Evolutionary conservation across 2,888 invertebrate genomes (phyloP), one percentile per base, ranked within the genome.

Genomic region (Apotomis betuletana): DNA sequence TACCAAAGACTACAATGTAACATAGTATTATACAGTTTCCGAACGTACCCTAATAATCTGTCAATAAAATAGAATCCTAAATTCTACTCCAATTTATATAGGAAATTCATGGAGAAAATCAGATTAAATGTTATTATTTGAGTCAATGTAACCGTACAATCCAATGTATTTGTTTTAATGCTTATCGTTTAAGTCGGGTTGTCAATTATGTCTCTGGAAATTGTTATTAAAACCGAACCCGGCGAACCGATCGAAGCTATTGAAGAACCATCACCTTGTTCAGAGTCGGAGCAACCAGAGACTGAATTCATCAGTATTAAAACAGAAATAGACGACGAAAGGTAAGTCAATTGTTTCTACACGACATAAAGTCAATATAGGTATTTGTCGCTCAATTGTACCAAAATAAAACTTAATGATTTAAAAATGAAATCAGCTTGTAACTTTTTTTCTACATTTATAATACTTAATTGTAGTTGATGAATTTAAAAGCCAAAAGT

Each of bases 231-330:
- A 41, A 46, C 9, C 51, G 70, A 71, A 3, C 70, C 70, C 10
- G 15, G 49, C 12, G 65, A 36, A 46, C 36, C 69, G 67, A 72
- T 36, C 69, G 75, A 12, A 73, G 72, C 15, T 70, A 55, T 9
- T 52, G 74, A 13, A 68, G 74, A 71, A 67, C 46, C 6, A 46
- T 51, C 12, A 41, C 6, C 41, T 41, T 27, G 27, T 27, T 27
- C 41, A 12, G 36, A 59, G 27, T 59, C 15, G 8, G 3, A 27
- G 27, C 27, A 13, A 36, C 27, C 44, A 0, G 46, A 59, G 44
- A 68, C 67, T 0, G 78, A 78, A 57, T 79, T 78, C 64, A 70
- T 79, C 38, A 76, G 62, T 65, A 70, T 79, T 49, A 79, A 79
- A 68, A 55, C 57, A 13, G 79, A 79, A 74, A 61, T 72, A 4